Evolutionary conservation across 2,113 vertebrate species (phyloP).

Genomic region (Trachemys scripta): DNA sequence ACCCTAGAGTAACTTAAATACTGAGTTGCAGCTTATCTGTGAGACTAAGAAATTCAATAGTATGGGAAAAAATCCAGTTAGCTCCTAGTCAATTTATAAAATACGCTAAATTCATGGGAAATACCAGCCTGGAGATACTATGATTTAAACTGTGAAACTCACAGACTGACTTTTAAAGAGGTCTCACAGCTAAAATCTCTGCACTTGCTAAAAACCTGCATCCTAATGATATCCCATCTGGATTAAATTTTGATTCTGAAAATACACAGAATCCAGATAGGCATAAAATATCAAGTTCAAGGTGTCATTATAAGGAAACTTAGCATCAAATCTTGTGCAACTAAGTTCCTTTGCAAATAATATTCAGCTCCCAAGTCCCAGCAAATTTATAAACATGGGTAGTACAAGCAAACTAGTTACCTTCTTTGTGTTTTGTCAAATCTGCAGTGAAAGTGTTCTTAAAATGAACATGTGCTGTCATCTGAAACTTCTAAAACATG

Average conservation of each 20-base stretch:
- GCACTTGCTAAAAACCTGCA: neutral
- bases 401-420: neutral
- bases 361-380: neutral
- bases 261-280: neutral
- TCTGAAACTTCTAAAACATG: too few species aligned
- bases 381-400: neutral
- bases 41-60: neutral
- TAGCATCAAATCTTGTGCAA: neutral
- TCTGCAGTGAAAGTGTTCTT: too few species aligned
- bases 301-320: neutral
- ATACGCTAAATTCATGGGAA: neutral
- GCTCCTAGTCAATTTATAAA: neutral
- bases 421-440: too few species aligned
- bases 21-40: neutral
- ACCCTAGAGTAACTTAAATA: neutral
- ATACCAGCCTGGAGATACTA: neutral
- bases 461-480: too few species aligned
- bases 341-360: neutral
- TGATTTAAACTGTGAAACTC: neutral
- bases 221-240: neutral
- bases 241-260: neutral
- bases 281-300: neutral
- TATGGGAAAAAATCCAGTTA: neutral
- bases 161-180: neutral
- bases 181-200: neutral